Base-by-base conservation (phyloP, 2,113 vertebrate genomes). In the Neogobius melanostomus region DNA sequence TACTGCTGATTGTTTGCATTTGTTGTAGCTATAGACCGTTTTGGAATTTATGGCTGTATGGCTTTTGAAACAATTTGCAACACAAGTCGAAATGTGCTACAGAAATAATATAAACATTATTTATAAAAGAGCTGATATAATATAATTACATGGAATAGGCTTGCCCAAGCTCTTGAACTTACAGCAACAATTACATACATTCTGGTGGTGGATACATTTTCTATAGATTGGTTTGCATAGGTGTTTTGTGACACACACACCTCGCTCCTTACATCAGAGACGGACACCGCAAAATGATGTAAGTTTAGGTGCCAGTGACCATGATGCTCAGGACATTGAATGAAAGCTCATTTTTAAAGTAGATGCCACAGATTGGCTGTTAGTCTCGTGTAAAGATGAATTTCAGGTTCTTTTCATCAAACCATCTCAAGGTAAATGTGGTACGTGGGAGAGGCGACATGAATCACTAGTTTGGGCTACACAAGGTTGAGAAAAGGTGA, bases 361-460 rank as follows among this genome's bases (percentile, higher is more conserved):
- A 71, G 52, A 61, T 49, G 51, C 47, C 69, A 17, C 48, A 6
- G 48, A 75, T 61, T 68, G 79, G 68, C 60, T 75, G 71, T 43
- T 63, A 70, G 60, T 59, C 47, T 52, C 56, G 53, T 50, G 46
- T 17, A 64, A 71, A 59, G 71, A 68, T 64, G 54, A 52, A 66
- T 75, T 77, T 73, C 66, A 68, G 71, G 60, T 72, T 66, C 28
- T 73, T 82, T 61, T 76, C 67, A 66, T 80, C 82, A 82, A 76
- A 72, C 6, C 74, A 78, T 72, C 66, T 68, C 48, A 65, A 28
- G 68, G 68, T 56, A 43, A 74, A 71, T 68, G 70, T 11, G 12
- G 56, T 72, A 75, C 71, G 85, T 87, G 88, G 88, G 84, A 74
- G 83, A 76, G 74, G 71, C 65, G 82, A 60, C 51, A 74, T 85